phyloP scores from a whole-genome alignment of 2,888 invertebrate genomes.

The Galeruca laticollis region DNA sequence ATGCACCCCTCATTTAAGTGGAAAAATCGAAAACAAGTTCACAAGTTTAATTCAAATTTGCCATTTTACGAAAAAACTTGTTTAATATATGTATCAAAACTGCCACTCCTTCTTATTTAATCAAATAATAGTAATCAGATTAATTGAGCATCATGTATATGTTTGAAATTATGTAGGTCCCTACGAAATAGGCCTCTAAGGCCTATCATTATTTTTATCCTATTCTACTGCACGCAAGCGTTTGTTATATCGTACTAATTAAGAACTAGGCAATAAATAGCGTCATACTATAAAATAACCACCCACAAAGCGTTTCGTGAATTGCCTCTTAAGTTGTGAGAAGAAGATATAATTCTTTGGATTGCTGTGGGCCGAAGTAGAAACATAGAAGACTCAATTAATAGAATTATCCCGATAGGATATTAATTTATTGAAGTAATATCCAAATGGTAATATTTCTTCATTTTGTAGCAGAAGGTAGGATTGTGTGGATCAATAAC shows the following conservation, averaged over 20 bases:
- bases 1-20: too few relatives aligned
- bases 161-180: conserved; percentile 3
- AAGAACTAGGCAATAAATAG: conserved; percentile 48
- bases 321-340: conserved; percentile 33
- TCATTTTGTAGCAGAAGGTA: too few relatives aligned
- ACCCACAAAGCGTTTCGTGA: conserved; percentile 50
- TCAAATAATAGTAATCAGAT: neutral
- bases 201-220: conserved; percentile 13
- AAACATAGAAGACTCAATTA: conserved; percentile 24
- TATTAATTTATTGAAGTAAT: neutral
- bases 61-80: too few relatives aligned
- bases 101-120: too few relatives aligned
- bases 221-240: conserved; percentile 25
- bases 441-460: too few relatives aligned
- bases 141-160: neutral
- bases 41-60: too few relatives aligned
- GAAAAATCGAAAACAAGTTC: too few relatives aligned
- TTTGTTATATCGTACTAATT: conserved; percentile 31
- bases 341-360: conserved; percentile 18
- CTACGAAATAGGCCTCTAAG: conserved; percentile 20
- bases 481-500: too few relatives aligned
- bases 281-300: conserved; percentile 48
- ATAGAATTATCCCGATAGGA: conserved; percentile 12
- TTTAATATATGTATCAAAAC: too few relatives aligned
- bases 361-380: neutral